Percentiles rank a stretch among this genome's conserved stretches.
Evolutionary conservation across 2,797 vertebrate species (phyloP).

Genomic region (Enteromius unitaeniatus): DNA sequence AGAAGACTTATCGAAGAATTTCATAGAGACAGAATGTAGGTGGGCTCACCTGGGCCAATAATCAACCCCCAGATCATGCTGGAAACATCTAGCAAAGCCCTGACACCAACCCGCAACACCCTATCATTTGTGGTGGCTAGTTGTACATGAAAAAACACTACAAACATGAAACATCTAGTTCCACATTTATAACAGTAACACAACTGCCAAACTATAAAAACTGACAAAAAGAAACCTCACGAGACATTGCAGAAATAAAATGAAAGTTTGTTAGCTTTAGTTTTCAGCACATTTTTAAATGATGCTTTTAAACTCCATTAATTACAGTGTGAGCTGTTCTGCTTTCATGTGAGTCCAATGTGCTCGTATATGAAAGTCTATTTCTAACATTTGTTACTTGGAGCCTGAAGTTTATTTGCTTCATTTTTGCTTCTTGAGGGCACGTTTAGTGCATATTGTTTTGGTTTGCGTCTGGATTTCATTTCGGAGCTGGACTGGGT

Average conservation of each 20-base stretch:
- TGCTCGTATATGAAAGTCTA: constrained; percentile 1
- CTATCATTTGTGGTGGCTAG: neutral
- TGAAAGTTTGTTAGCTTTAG: constrained; percentile 12
- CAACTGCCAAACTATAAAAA: neutral
- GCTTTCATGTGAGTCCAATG: constrained; percentile 23
- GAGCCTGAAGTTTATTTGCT: constrained; percentile 29
- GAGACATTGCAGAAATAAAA: neutral
- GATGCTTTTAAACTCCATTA: constrained; percentile 13
- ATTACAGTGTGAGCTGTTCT: constrained; percentile 5
- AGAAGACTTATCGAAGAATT: neutral
- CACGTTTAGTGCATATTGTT: constrained; percentile 40
- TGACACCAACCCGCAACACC: neutral
- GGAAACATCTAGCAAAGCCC: constrained; percentile 9
- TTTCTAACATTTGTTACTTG: constrained; percentile 28
- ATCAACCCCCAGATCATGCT: neutral
- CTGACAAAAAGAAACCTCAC: neutral
- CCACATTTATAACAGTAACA: neutral
- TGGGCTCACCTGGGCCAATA: neutral
- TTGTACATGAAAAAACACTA: neutral
- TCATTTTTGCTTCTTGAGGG: constrained; percentile 21
- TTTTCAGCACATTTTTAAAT: constrained; percentile 32
- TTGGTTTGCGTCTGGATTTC: constrained; percentile 49
- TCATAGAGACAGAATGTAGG: neutral
- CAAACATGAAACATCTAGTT: neutral
- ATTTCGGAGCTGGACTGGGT: constrained; percentile 48